Percentiles rank a stretch among this genome's conserved stretches.
phyloP scores from a whole-genome alignment of 2,113 vertebrate genomes.

The Mus pahari region DNA sequence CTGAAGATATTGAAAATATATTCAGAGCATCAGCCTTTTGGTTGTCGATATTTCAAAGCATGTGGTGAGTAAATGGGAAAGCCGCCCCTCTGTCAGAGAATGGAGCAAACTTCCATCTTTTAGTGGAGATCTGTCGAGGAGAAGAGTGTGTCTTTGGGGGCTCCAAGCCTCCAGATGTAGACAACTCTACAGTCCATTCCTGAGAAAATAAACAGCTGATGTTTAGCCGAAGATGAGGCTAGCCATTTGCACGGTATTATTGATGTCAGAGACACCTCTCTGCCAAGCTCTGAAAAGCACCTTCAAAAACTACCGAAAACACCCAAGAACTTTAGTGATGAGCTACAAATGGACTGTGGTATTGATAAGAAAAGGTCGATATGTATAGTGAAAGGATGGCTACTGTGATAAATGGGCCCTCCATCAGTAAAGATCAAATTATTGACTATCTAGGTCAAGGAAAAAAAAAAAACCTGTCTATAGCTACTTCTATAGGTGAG shows the following conservation, averaged over 20 bases:
- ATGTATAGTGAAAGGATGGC: conserved; percentile 76
- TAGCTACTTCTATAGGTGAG: conserved; percentile 70
- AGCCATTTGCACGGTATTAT: conserved; percentile 57
- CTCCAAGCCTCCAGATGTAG: neutral
- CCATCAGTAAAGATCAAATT: conserved; percentile 79
- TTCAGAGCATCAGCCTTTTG: conserved; percentile 3
- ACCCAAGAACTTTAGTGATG: conserved; percentile 77
- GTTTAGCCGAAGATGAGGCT: conserved; percentile 56
- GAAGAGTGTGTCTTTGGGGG: neutral
- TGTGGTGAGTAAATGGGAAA: conserved; percentile 35
- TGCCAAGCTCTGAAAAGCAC: conserved; percentile 69
- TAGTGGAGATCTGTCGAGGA: conserved; percentile 22
- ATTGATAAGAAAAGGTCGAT: conserved; percentile 81
- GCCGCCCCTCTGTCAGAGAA: conserved; percentile 18
- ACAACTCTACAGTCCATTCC: conserved; percentile 55
- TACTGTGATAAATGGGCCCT: conserved; percentile 80
- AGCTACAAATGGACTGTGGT: conserved; percentile 81
- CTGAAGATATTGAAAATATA: conserved; percentile 16
- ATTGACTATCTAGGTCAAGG: conserved; percentile 75
- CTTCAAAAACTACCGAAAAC: conserved; percentile 77
- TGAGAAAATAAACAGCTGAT: conserved; percentile 58
- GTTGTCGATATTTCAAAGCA: conserved; percentile 46
- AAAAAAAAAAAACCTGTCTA: conserved; percentile 62
- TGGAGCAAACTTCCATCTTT: conserved; percentile 18
- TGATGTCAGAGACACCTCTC: conserved; percentile 68